Conservation (phyloP, 2,797 vertebrate species). For the Schizopygopsis pylzovi region DNA sequence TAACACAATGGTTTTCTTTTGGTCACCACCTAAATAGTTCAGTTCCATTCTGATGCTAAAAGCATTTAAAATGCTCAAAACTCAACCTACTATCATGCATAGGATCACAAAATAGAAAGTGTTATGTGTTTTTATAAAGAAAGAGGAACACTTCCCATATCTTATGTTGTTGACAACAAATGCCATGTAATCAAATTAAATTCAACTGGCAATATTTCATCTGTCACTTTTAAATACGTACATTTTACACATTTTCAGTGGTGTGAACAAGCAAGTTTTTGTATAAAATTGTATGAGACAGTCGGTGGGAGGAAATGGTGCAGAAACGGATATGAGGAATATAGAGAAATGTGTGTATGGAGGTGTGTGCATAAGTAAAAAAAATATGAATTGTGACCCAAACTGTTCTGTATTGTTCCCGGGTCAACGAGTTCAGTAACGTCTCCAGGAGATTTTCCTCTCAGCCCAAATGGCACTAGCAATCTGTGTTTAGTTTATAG, state of each 20-base stretch:
- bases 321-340: not conserved
- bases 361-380: not conserved
- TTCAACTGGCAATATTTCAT: not conserved
- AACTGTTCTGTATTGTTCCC: constrained; percentile 3
- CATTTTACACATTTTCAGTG: not conserved
- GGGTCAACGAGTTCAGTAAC: not conserved
- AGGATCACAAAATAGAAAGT: not conserved
- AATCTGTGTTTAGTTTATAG: constrained; percentile 7
- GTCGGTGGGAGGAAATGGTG: not conserved
- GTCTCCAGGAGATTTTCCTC: constrained; percentile 1
- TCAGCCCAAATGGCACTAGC: not conserved
- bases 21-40: not conserved
- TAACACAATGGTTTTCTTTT: not conserved
- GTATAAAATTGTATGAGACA: not conserved
- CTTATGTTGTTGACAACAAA: not conserved
- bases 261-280: not conserved
- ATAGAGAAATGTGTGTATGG: not conserved
- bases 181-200: not conserved
- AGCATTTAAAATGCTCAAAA: no score
- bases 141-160: not conserved
- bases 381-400: constrained; percentile 2
- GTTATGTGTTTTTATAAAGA: not conserved
- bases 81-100: not conserved
- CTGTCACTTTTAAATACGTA: not conserved
- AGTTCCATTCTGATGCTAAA: not conserved